Evolutionary conservation across 2,113 vertebrate genomes (phyloP), one percentile per base, ranked within the genome.

Genomic region (Vireo altiloquus): DNA sequence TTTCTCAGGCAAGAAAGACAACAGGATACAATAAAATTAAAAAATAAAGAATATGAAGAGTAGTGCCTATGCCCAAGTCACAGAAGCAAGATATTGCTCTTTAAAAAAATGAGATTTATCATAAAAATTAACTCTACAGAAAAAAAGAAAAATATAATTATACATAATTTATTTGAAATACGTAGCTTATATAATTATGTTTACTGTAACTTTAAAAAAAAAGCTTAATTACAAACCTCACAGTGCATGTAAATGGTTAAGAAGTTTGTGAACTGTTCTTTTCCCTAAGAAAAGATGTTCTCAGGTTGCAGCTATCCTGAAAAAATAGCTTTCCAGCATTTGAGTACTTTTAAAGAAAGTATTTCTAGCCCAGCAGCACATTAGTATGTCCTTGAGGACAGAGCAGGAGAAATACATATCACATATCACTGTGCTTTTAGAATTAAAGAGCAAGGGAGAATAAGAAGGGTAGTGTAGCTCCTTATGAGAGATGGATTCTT

Each of bases 281-380:
- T 90, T 83, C 61, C 47, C 60, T 79, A 89, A 64, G 80, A 92
- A 92, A 88, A 94, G 71, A 94, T 21, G 72, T 92, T 96, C 94
- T 96, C 92, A 79, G 39, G 76, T 95, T 96, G 93, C 92, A 96
- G 76, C 80, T 92, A 30, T 82, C 40, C 79, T 81, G 56, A 70
- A 94, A 86, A 94, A 92, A 90, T 1, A 76, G 37, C 71, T 71
- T 94, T 83, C 76, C 90, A 96, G 49, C 15, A 3, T 65, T 39
- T 82, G 44, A 93, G 80, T 84, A 92, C 90, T 93, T 96, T 75
- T 89, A 92, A 94, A 94, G 79, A 78, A 78, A 80, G 68, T 56
- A 90, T 92, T 95, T 89, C 90, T 72, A 95, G 52, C 76, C 66
- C 82, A 93, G 95, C 76, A 94, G 93, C 92, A 96, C 88, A 92